Conservation (phyloP, 1,140 invertebrate species). For the Drosophila rufa region DNA sequence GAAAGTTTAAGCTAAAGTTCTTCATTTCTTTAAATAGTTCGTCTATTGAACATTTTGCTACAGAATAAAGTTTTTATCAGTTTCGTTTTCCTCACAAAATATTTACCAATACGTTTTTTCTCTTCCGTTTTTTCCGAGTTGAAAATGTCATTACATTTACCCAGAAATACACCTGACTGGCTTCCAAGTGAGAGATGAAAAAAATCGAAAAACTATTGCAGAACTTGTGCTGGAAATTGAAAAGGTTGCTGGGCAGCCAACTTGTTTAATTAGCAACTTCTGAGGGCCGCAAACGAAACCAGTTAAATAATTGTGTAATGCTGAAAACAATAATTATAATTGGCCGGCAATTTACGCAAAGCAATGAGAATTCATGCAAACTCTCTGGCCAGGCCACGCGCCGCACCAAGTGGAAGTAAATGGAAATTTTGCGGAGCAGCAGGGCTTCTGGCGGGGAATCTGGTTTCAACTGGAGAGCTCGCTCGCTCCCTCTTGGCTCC, state of each 20-base stretch:
- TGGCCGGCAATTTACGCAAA: conserved; percentile 35
- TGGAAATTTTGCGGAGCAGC: conserved; percentile 16
- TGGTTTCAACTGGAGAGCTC: conserved; percentile 1
- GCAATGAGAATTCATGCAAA: conserved; percentile 16
- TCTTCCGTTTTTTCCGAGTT: not conserved
- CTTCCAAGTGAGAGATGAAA: not conserved
- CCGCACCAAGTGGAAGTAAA: conserved; percentile 12
- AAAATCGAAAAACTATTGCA: conserved; percentile 54
- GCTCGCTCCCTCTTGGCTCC: conserved; percentile 2
- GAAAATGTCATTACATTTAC: conserved; percentile 20
- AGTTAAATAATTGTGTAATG: conserved; percentile 43
- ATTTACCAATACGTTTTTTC: conserved; percentile 11
- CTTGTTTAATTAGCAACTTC: conserved; percentile 39
- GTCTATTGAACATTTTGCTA: not conserved
- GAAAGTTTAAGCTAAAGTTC: conserved; percentile 21
- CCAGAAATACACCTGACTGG: not conserved
- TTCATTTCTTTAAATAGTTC: conserved; percentile 6
- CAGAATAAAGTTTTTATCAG: conserved; percentile 25
- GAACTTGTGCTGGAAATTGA: conserved; percentile 48
- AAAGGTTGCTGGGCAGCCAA: conserved; percentile 48
- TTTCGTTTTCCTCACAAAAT: not conserved
- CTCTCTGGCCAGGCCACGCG: not conserved
- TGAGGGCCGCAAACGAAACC: conserved; percentile 15
- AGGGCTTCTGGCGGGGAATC: conserved; percentile 2
- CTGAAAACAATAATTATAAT: conserved; percentile 49